Evolutionary conservation across 1,140 invertebrate species (phyloP), one percentile per base, ranked within the genome.

Genomic region (Theocolax elegans): DNA sequence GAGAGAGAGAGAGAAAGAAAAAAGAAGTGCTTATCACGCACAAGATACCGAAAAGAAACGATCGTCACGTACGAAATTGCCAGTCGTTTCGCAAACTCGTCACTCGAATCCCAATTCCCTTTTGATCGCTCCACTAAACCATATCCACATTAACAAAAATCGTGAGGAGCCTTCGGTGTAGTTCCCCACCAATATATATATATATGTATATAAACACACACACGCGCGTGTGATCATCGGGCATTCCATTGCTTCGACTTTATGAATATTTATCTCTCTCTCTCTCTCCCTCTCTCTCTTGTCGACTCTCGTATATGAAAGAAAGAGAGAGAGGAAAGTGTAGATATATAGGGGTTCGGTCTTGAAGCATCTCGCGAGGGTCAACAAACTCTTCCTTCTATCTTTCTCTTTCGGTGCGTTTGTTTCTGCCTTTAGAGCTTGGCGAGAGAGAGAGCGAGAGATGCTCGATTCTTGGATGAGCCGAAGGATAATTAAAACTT

Each of bases 181-280:
- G n/a, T n/a, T n/a, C n/a, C n/a, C n/a, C n/a, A n/a, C n/a, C n/a
- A n/a, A n/a, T n/a, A n/a, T n/a, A n/a, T n/a, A n/a, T n/a, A n/a
- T n/a, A n/a, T n/a, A n/a, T n/a, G n/a, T n/a, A n/a, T n/a, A n/a
- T n/a, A n/a, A n/a, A 0, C 10, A 23, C 44, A 29, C 38, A 23
- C 38, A 3, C 23, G 40, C 4, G 13, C 29, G 12, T 0, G 2
- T 3, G 40, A 46, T 60, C 40, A 2, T 31, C 53, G n/a, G 6
- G 35, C 25, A 25, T 38, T 54, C 25, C 49, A 53, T 53, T 17
- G 23, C 62, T 27, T 13, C 31, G 23, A 13, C 46, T 60, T 53
- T 64, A 66, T 60, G 64, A 67, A 72, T 72, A 72, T 72, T 67
- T 63, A 67, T 72, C 53, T 48, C 58, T 46, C 15, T n/a, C n/a